Evolutionary conservation across 2,888 invertebrate genomes (phyloP).

Genomic region (Agonopterix arenella): DNA sequence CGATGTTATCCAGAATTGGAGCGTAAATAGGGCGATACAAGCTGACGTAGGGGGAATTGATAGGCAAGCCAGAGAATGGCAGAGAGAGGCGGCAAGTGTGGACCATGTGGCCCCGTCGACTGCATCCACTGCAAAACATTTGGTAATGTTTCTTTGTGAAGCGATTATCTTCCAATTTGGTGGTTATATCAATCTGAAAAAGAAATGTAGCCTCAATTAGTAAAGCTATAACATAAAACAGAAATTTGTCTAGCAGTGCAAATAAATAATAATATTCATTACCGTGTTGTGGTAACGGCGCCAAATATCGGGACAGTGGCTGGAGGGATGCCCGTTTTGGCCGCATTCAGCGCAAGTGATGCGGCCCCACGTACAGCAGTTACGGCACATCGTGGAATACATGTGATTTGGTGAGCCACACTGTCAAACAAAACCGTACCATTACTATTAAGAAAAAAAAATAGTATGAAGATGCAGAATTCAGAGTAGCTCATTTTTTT

Average conservation of each 20-base stretch:
- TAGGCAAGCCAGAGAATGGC: conserved; percentile 57
- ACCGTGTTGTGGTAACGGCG: conserved; percentile 85
- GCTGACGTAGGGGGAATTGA: conserved; percentile 54
- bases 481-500: too few relatives aligned
- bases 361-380: conserved; percentile 72
- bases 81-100: conserved; percentile 51
- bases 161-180: conserved; percentile 41
- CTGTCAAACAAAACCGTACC: conserved; percentile 47
- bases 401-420: conserved; percentile 79
- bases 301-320: conserved; percentile 85
- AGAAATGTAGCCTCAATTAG: background rate
- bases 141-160: conserved; percentile 42
- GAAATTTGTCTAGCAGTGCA: too few relatives aligned
- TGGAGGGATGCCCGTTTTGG: conserved; percentile 77
- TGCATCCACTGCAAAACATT: conserved; percentile 76
- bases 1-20: background rate
- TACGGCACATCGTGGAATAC: conserved; percentile 77
- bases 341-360: conserved; percentile 78
- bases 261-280: conserved; percentile 6
- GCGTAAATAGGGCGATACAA: conserved; percentile 43
- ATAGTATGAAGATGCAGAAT: too few relatives aligned
- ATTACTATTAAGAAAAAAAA: background rate
- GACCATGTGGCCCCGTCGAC: conserved; percentile 70
- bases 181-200: conserved; percentile 62
- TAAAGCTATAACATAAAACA: too few relatives aligned